Evolutionary conservation across 2,113 vertebrate genomes (phyloP).

Genomic region (Eulemur macaco): DNA sequence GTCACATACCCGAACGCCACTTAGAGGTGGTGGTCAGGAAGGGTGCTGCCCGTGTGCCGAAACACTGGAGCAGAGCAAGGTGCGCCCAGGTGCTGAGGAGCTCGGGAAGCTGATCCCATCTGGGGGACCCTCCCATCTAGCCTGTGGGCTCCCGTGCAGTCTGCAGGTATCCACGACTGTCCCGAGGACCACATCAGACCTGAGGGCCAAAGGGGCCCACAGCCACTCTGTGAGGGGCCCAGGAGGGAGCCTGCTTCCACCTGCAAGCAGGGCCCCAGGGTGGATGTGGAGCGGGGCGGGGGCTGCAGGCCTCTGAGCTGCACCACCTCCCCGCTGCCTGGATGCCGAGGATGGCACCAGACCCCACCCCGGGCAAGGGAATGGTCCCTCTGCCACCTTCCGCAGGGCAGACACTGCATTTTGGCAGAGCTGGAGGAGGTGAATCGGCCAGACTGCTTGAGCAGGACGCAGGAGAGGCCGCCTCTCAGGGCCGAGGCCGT

Average conservation of each 20-base stretch:
- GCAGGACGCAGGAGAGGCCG: neutral
- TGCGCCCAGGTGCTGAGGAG: neutral
- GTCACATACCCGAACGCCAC: rapidly evolving
- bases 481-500: neutral
- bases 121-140: neutral
- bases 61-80: neutral
- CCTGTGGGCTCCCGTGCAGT: neutral
- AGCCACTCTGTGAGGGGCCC: neutral
- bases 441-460: neutral
- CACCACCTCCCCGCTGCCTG: too few relatives aligned
- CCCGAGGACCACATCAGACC: neutral
- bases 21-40: neutral
- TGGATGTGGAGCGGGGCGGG: neutral
- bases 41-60: too few relatives aligned
- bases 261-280: too few relatives aligned
- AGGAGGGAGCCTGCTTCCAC: too few relatives aligned
- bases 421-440: neutral
- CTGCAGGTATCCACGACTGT: neutral
- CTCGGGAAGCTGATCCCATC: neutral
- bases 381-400: neutral
- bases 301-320: neutral
- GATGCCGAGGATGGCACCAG: neutral
- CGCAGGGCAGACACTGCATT: too few relatives aligned
- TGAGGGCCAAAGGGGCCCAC: neutral
- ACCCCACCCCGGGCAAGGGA: neutral